These are phyloP conservation scores for Myiothlypis chrysogaster DNA, from an alignment of 2,797 vertebrate species.

Conservation along the genomic window DNA sequence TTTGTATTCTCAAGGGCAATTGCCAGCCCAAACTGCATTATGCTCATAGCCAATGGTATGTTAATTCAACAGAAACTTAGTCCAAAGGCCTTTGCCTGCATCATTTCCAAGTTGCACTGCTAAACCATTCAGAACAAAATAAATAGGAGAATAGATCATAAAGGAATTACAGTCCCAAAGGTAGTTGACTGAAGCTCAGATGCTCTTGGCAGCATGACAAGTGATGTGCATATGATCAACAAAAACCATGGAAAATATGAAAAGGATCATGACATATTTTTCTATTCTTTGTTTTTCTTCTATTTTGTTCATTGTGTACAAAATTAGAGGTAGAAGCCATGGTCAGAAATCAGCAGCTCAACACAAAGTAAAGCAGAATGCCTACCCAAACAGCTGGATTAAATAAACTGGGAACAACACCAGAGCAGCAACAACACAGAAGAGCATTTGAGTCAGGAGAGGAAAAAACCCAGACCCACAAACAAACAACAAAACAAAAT, in stretches of 20 bases:
- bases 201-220: slow-evolving; percentile 37
- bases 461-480: not conserved
- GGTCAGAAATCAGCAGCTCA: slow-evolving; percentile 26
- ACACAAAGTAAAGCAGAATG: not conserved
- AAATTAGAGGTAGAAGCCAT: slow-evolving; percentile 18
- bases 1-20: slow-evolving; percentile 24
- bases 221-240: slow-evolving; percentile 8
- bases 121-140: slow-evolving; percentile 32
- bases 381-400: not conserved
- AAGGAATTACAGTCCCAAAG: slow-evolving; percentile 35
- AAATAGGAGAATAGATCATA: slow-evolving; percentile 40
- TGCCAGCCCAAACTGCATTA: not conserved
- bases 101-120: slow-evolving; percentile 20
- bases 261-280: slow-evolving; percentile 49
- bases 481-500: not conserved
- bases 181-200: slow-evolving; percentile 29
- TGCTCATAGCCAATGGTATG: not conserved
- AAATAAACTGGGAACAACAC: not conserved
- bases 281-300: slow-evolving; percentile 19
- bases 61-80: slow-evolving; percentile 57
- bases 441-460: not conserved
- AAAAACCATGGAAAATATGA: slow-evolving; percentile 1
- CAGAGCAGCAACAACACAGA: not conserved
- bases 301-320: slow-evolving; percentile 43
- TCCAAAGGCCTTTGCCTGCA: slow-evolving; percentile 8